Conservation (phyloP, 2,888 invertebrate species). For the Lithophane ornitopus region DNA sequence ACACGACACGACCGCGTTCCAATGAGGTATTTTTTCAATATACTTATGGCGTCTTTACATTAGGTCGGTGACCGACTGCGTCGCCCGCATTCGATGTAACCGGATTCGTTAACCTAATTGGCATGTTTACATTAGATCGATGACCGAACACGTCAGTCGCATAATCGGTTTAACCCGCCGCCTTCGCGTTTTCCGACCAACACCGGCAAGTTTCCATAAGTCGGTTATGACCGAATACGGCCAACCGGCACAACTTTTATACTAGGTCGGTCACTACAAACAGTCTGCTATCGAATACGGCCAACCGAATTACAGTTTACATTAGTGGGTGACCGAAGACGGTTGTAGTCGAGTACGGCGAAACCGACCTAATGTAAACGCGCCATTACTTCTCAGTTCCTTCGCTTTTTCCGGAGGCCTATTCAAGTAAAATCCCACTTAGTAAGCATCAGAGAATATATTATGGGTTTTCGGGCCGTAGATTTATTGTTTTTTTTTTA, state of each 20-base stretch:
- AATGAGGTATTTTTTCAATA: slow-evolving; percentile 63
- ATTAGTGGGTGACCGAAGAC: neutral
- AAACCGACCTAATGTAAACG: neutral
- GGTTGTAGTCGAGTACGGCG: neutral
- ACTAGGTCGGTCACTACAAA: neutral
- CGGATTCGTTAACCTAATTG: neutral
- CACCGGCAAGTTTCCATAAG: neutral
- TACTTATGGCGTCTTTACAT: neutral
- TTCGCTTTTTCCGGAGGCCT: neutral
- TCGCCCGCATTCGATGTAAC: neutral
- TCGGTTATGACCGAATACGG: neutral
- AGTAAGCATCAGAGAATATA: neutral
- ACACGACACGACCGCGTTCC: slow-evolving; percentile 53
- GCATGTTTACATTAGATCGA: neutral
- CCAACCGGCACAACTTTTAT: neutral
- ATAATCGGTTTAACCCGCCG: neutral
- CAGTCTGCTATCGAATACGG: neutral
- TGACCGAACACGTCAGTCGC: neutral
- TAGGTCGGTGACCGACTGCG: neutral
- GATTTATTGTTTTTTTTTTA: neutral
- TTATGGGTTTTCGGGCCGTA: no score
- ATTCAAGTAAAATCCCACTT: neutral
- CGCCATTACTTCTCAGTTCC: neutral
- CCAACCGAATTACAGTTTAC: neutral
- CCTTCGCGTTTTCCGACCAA: neutral